Percentiles rank a stretch among this genome's conserved stretches.
Conservation (phyloP, 2,113 vertebrate genomes). For the Tautogolabrus adspersus region DNA sequence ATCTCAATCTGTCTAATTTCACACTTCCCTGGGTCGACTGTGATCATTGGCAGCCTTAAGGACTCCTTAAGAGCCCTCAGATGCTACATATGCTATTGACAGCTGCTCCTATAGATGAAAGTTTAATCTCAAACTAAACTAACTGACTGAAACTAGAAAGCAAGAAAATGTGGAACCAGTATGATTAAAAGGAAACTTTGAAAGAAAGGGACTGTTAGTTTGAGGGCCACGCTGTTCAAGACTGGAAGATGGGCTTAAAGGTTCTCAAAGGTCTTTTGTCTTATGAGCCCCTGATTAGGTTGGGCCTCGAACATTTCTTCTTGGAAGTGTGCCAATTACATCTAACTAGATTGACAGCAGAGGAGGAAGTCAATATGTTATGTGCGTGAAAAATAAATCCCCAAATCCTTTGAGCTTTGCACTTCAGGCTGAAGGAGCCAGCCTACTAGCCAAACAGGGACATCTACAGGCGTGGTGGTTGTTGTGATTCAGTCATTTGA, state of each 20-base stretch:
- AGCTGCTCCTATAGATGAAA: conserved; percentile 54
- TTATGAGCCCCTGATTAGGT: not conserved
- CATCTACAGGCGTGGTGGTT: too few species aligned
- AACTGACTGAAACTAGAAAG: not conserved
- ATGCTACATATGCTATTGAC: conserved; percentile 38
- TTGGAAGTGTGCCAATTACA: not conserved
- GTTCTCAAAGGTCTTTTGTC: too few species aligned
- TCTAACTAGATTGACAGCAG: not conserved
- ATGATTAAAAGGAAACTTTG: not conserved
- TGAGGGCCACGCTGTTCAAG: not conserved
- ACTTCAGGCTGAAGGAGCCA: too few species aligned
- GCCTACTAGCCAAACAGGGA: too few species aligned
- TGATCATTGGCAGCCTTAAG: conserved; percentile 27
- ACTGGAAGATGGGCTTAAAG: too few species aligned
- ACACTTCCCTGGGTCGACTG: conserved; percentile 41
- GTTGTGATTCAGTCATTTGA: too few species aligned
- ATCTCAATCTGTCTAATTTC: conserved; percentile 47
- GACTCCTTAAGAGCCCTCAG: conserved; percentile 25
- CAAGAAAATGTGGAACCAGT: not conserved
- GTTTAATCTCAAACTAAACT: conserved; percentile 10
- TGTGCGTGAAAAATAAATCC: too few species aligned
- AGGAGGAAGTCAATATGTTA: not conserved
- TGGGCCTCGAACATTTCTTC: not conserved
- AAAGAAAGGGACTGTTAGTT: not conserved
- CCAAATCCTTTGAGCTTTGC: too few species aligned